These are phyloP conservation scores for Cancer borealis DNA, from an alignment of 2,888 invertebrate species.

Conservation along the genomic window DNA sequence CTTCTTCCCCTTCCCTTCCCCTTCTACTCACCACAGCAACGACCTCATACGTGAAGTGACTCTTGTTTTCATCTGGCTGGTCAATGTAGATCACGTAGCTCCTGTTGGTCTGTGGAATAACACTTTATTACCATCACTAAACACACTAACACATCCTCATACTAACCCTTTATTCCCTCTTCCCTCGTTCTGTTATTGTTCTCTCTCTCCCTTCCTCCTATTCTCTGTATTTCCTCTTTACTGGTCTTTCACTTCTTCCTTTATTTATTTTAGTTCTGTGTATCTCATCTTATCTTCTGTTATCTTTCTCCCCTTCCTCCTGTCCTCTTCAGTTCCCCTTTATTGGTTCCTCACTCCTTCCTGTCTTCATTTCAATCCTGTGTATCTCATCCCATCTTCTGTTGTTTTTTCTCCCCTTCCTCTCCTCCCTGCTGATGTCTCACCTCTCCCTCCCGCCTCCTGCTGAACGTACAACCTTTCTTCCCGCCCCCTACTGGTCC, in stretches of 20 bases:
- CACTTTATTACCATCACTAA: not conserved
- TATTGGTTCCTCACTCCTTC: too few species aligned
- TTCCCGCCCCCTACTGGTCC: not conserved
- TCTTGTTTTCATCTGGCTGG: conserved; percentile 59
- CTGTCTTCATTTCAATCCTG: too few species aligned
- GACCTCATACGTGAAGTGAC: conserved; percentile 46
- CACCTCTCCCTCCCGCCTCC: not conserved
- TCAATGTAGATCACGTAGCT: conserved; percentile 64
- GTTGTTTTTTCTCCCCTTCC: not conserved
- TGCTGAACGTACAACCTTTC: not conserved
- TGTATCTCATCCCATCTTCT: not conserved
- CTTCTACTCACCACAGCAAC: conserved; percentile 50
- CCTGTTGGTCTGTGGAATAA: conserved; percentile 55
- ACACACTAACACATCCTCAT: too few species aligned
- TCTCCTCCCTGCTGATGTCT: not conserved
- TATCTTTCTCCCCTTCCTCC: too few species aligned
- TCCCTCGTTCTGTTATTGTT: not conserved
- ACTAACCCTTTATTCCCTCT: not conserved
- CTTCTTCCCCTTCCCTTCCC: too few species aligned
- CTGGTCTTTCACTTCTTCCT: not conserved
- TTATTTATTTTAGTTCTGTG: too few species aligned
- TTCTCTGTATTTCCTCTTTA: not conserved
- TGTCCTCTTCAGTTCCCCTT: too few species aligned
- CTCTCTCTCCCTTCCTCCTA: not conserved
- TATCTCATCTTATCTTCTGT: too few species aligned